Percentiles rank a stretch among this genome's conserved stretches.
Conservation (phyloP, 1,140 invertebrate genomes). For the Globodera rostochiensis region DNA sequence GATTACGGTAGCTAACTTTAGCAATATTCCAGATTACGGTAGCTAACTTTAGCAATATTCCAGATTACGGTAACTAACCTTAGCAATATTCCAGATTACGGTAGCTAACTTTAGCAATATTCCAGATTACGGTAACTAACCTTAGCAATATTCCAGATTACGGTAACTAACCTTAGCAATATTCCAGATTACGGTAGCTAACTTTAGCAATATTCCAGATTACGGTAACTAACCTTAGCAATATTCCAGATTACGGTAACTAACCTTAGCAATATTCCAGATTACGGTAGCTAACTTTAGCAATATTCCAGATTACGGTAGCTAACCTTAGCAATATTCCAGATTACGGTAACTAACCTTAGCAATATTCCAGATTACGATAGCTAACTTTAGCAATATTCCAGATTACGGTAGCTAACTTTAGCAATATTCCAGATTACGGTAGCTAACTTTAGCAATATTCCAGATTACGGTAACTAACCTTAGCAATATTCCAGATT, state of each 20-base stretch:
- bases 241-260: constrained; percentile 59
- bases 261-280: constrained; percentile 42
- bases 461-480: no score
- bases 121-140: neutral
- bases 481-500: constrained; percentile 62
- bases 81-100: no score
- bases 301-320: constrained; percentile 59
- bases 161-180: constrained; percentile 21
- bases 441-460: constrained; percentile 17
- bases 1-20: neutral
- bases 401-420: constrained; percentile 55
- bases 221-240: no score
- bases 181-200: constrained; percentile 59
- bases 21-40: neutral
- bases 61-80: neutral
- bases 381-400: constrained; percentile 29
- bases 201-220: neutral
- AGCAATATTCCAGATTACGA: constrained; percentile 62
- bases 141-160: constrained; percentile 55
- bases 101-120: no score
- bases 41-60: no score
- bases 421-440: constrained; percentile 56
- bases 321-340: neutral
- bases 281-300: constrained; percentile 47
- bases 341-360: no score